Base-by-base conservation (phyloP, 2,797 vertebrate genomes). In the Vireo griseus region DNA sequence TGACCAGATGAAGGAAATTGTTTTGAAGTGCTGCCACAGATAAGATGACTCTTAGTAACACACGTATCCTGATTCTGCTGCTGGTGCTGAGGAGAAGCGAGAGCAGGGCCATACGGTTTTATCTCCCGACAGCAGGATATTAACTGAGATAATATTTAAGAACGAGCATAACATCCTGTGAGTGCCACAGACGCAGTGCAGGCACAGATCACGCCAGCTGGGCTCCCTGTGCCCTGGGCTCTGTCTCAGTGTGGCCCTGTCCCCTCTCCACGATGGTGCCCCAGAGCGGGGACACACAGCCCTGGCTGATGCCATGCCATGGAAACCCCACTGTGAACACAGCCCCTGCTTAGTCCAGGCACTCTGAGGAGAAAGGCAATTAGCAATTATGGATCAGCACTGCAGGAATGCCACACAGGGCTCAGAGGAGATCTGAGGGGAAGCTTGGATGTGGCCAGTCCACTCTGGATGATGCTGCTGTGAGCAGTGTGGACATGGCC, bases 221-320 rank as follows among this genome's bases (percentile, higher is more conserved):
- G 78, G 33, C 37, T 89, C 35, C 21, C 73, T 50, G 63, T 71
- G 69, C 69, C 69, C 45, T 11, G 40, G 50, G 59, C 54, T 2
- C n/a, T 54, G 25, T 6, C 35, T 29, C 59, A 54, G 35, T 44
- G 22, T 5, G 11, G 35, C 24, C 44, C 59, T 59, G 22, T n/a
- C 83, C 51, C 44, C 39, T 81, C 26, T 45, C 47, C 35, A 35
- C 35, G 35, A 35, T 35, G 35, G 0, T 15, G 21, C 39, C 16
- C 33, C 2, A 7, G 11, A 37, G 59, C 0, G 0, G 33, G 44
- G 73, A 54, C 1, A 3, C 5, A 11, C 31, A 44, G 5, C 28
- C 62, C n/a, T 22, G 54, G 11, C 42, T 51, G 75, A 75, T 0
- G 0, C 19, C 11, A 18, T 3, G 11, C 40, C 55, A 9, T 4